Evolutionary conservation across 2,888 invertebrate species (phyloP).

Genomic region (Onchidella celtica): DNA sequence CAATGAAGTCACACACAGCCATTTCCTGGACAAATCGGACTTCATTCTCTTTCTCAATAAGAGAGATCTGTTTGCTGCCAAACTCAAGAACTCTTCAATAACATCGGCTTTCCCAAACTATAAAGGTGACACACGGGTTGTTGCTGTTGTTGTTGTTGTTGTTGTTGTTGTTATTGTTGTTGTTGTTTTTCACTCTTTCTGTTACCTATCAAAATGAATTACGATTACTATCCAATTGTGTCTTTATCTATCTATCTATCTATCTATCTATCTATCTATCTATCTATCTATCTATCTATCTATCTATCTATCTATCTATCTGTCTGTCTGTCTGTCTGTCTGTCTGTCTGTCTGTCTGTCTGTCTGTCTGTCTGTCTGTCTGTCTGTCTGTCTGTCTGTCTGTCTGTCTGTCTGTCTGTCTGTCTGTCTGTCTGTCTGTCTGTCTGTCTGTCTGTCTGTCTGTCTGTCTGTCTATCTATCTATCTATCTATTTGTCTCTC

Average conservation of each 20-base stretch:
- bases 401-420: too few species aligned
- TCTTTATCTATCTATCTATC: neutral
- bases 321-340: neutral
- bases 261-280: neutral
- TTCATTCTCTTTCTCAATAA: conserved; percentile 79
- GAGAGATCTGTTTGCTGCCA: conserved; percentile 78
- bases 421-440: too few species aligned
- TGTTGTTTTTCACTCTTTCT: neutral
- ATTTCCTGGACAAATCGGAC: conserved; percentile 79
- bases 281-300: neutral
- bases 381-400: conserved; percentile 14
- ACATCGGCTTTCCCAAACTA: conserved; percentile 77
- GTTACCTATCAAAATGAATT: neutral
- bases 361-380: conserved; percentile 23
- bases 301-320: neutral
- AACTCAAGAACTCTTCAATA: conserved; percentile 70
- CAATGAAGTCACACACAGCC: conserved; percentile 78
- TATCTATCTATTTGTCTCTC: too few species aligned
- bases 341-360: conserved; percentile 19
- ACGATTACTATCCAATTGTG: neutral
- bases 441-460: neutral
- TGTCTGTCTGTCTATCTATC: too few species aligned
- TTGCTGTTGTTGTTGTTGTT: neutral
- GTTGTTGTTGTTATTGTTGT: neutral
- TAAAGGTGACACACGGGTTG: conserved; percentile 77